Percentiles rank a stretch among this genome's conserved stretches.
phyloP scores from a whole-genome alignment of 2,888 invertebrate species.

The Dichetophora obliterata region DNA sequence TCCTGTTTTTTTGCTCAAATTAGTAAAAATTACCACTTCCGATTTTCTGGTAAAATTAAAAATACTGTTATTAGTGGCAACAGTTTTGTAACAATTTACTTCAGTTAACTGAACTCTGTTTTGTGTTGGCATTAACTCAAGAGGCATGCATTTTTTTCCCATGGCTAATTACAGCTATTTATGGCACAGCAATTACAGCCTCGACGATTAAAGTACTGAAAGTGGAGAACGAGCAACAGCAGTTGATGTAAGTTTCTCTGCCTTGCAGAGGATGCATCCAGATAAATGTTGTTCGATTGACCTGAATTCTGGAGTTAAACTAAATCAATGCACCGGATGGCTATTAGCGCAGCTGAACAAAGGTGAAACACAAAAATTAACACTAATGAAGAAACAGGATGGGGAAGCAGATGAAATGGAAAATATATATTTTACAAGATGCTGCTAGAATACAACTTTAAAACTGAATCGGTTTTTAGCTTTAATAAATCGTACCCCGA shows the following conservation, averaged over 20 bases:
- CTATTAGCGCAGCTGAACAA: constrained; percentile 17
- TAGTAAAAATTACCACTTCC: no score
- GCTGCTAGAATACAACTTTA: not conserved
- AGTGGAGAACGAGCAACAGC: not conserved
- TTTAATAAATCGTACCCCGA: not conserved
- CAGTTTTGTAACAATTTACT: not conserved
- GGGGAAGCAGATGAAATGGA: not conserved
- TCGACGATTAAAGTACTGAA: not conserved
- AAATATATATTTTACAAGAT: not conserved
- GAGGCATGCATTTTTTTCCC: not conserved
- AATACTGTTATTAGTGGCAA: no score
- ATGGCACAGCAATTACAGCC: not conserved
- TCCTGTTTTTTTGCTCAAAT: no score
- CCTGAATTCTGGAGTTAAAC: constrained; percentile 25
- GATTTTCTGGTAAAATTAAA: no score
- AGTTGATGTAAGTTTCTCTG: not conserved
- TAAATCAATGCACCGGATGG: constrained; percentile 35
- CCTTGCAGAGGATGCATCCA: constrained; percentile 9
- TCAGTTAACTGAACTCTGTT: not conserved
- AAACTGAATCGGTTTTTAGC: not conserved
- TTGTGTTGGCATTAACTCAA: not conserved
- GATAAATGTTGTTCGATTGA: constrained; percentile 36
- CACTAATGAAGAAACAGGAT: not conserved
- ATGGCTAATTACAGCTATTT: not conserved
- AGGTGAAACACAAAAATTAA: not conserved